Evolutionary conservation across 2,888 invertebrate species (phyloP).

Genomic region (Syrphus vitripennis): DNA sequence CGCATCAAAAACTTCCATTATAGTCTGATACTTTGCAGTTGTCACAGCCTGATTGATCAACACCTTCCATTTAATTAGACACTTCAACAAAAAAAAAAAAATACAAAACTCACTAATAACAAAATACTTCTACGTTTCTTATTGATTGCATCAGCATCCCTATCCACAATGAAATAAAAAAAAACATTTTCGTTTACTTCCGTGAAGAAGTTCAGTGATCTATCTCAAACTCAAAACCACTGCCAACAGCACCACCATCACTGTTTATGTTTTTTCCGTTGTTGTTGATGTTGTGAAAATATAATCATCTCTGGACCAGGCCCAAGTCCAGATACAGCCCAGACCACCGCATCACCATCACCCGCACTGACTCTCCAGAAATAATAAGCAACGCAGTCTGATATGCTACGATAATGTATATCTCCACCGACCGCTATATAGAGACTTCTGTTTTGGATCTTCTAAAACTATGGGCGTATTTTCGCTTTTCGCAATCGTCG

Average conservation of each 20-base stretch:
- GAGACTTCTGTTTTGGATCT: constrained; percentile 3
- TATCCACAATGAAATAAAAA: background rate
- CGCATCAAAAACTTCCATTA: too few relatives aligned
- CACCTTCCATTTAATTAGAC: background rate
- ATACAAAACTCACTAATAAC: background rate
- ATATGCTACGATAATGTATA: background rate
- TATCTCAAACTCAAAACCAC: constrained; percentile 7
- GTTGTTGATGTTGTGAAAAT: constrained; percentile 15
- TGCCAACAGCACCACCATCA: background rate
- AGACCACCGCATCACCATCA: background rate
- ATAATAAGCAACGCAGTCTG: constrained; percentile 14
- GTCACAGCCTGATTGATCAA: background rate
- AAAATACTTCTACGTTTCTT: background rate
- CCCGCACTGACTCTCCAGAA: background rate
- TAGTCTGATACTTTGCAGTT: too few relatives aligned
- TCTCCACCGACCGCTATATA: too few relatives aligned
- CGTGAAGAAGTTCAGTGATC: constrained; percentile 45
- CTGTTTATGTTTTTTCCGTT: background rate
- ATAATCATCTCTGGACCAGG: constrained; percentile 9
- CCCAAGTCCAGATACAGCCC: background rate
- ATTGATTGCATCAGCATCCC: constrained; percentile 1
- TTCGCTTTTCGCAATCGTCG: constrained; percentile 29
- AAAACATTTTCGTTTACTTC: constrained; percentile 19
- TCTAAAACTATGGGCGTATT: constrained; percentile 30
- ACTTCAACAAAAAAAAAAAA: background rate